These are phyloP conservation scores for Chrysomela aeneicollis DNA, from an alignment of 2,888 invertebrate species.

Conservation along the genomic window DNA sequence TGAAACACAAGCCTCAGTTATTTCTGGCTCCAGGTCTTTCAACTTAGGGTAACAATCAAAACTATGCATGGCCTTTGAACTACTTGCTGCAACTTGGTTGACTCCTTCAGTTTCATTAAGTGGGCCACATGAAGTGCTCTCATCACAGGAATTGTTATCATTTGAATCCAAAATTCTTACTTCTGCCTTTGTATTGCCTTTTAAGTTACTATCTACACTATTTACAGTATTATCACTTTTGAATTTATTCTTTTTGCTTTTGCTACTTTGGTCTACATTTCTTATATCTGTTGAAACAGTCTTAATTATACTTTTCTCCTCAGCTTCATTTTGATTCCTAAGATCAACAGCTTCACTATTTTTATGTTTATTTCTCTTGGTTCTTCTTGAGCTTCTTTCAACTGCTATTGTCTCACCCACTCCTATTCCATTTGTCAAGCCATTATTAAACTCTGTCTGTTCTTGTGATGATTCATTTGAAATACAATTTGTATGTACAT, in stretches of 20 bases:
- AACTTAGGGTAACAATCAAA: not conserved
- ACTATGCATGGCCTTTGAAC: not conserved
- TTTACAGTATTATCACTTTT: slow-evolving; percentile 41
- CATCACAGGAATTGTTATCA: slow-evolving; percentile 49
- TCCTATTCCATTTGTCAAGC: slow-evolving; percentile 46
- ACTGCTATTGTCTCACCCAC: slow-evolving; percentile 31
- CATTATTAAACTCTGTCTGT: slow-evolving; percentile 43
- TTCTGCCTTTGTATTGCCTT: slow-evolving; percentile 44
- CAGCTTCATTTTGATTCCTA: slow-evolving; percentile 26
- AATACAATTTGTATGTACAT: slow-evolving; percentile 41
- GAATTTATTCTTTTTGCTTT: slow-evolving; percentile 35
- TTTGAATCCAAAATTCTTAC: slow-evolving; percentile 46
- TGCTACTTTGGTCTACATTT: slow-evolving; percentile 43
- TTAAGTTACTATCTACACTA: slow-evolving; percentile 44
- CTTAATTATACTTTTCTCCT: slow-evolving; percentile 31
- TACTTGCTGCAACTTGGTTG: slow-evolving; percentile 30
- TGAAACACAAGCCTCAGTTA: slow-evolving; percentile 10
- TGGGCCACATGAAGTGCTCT: slow-evolving; percentile 30
- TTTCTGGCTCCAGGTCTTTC: not conserved
- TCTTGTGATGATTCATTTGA: slow-evolving; percentile 34
- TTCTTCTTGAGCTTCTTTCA: slow-evolving; percentile 40
- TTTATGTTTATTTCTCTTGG: slow-evolving; percentile 40
- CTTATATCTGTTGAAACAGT: slow-evolving; percentile 24
- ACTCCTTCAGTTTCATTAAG: slow-evolving; percentile 23
- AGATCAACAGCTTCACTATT: slow-evolving; percentile 40